Evolutionary conservation across 2,113 vertebrate species (phyloP), one percentile per base, ranked within the genome.

Genomic region (Brachirus orientalis): DNA sequence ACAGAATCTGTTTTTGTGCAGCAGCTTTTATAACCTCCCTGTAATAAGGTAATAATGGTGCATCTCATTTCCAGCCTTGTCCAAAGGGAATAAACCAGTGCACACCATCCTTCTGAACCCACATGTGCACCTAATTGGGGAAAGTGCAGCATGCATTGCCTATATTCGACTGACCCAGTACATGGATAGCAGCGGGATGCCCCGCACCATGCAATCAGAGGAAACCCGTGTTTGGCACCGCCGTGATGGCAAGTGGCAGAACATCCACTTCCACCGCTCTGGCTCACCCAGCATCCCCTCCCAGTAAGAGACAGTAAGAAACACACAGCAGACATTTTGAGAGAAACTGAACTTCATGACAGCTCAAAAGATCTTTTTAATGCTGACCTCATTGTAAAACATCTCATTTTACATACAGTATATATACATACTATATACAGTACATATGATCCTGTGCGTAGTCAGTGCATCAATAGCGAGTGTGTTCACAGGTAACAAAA

Each of bases 21-120:
- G 35, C 37, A 7, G 63, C 48, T 55, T 58, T 6, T 4, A 2
- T 60, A 6, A 17, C 12, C 35, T 55, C 28, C 19, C 10, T 67
- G 13, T 55, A 19, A 37, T 47, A 9, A 58, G n/a, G 1, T n/a
- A n/a, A n/a, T n/a, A n/a, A n/a, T 7, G 2, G 45, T 41, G 16
- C 80, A 16, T 82, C 35, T 67, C 7, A 17, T 72, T 89, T 61
- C 2, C 84, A 99, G 97, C 96, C 63, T 89, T 99, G 73, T 98
- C 96, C 61, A 99, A 99, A 91, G 94, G 95, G 63, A 97, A 94
- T 72, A 98, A 97, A 82, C 97, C 97, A 0, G 95, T 99, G 83
- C 97, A 99, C 92, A 99, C 97, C 14, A 99, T 98, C 80, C 96
- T 99, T 82, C 87, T 99, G 85, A 99, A 98, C 82, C 97, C 97